Evolutionary conservation across 2,113 vertebrate species (phyloP).

Genomic region (Pomatostomus ruficeps): DNA sequence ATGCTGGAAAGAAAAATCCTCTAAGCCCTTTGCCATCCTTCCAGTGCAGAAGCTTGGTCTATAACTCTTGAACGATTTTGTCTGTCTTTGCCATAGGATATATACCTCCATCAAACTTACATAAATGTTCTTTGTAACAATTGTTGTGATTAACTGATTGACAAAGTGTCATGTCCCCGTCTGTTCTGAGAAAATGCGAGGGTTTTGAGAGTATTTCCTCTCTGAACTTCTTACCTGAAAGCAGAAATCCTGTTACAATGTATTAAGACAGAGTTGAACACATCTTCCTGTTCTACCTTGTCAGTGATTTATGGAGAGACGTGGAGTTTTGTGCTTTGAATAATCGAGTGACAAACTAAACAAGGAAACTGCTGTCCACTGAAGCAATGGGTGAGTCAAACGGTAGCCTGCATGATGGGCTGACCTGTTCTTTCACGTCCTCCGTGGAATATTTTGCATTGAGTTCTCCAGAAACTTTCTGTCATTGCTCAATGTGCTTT

Average conservation of each 20-base stretch:
- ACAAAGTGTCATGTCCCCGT: fast-evolving
- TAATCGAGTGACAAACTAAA: not conserved
- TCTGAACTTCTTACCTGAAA: not conserved
- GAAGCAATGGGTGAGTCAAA: not conserved
- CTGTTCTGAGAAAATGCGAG: not conserved
- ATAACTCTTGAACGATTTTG: not conserved
- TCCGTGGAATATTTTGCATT: not conserved
- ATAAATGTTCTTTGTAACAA: not conserved
- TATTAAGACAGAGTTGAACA: not conserved
- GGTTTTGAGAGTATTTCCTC: not conserved
- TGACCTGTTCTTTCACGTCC: not conserved
- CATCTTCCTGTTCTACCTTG: not conserved
- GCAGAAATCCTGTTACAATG: not conserved
- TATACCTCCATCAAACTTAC: not conserved
- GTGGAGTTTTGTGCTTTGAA: not conserved
- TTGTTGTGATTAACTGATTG: not conserved
- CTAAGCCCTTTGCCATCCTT: not conserved
- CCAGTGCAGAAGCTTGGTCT: not conserved
- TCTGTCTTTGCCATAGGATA: not conserved
- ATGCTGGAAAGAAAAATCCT: not conserved
- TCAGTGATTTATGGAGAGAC: not conserved
- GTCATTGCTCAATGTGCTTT: not conserved
- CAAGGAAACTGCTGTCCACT: slow-evolving; percentile 21
- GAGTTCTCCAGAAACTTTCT: not conserved
- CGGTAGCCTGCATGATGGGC: not conserved